Evolutionary conservation across 2,888 invertebrate genomes (phyloP).

Genomic region (Scaptodrosophila latifasciaeformis): DNA sequence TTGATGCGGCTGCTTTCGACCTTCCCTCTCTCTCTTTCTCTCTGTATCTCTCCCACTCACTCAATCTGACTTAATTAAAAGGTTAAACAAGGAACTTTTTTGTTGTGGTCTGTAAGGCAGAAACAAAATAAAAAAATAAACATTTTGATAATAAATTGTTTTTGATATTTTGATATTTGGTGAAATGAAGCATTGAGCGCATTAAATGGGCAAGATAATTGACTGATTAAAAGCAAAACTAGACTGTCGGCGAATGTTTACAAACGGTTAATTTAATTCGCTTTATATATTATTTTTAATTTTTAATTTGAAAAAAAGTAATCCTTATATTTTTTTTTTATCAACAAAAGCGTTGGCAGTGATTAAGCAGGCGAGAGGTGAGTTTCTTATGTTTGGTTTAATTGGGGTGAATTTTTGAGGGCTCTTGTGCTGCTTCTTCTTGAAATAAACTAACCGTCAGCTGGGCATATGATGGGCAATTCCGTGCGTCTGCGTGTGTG

Average conservation of each 20-base stretch:
- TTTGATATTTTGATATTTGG: slow-evolving; percentile 14
- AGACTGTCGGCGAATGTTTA: not conserved
- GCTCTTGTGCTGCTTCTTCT: not conserved
- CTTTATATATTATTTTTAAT: too few species aligned
- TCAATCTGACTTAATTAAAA: too few species aligned
- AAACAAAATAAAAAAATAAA: slow-evolving; percentile 7
- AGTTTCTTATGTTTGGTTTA: not conserved
- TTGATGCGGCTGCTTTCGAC: slow-evolving; percentile 27
- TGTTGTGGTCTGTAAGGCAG: slow-evolving; percentile 42
- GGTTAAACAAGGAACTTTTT: slow-evolving; percentile 50
- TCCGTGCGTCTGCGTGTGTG: slow-evolving; percentile 2
- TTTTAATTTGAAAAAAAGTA: too few species aligned
- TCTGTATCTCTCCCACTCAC: too few species aligned
- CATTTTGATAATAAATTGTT: slow-evolving; percentile 24
- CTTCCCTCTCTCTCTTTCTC: too few species aligned
- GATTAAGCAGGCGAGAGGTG: too few species aligned
- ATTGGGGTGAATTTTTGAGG: not conserved
- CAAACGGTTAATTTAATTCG: too few species aligned
- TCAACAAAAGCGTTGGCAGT: too few species aligned
- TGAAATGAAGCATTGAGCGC: slow-evolving; percentile 15
- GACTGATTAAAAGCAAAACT: not conserved
- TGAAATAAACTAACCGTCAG: slow-evolving; percentile 53
- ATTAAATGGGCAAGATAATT: slow-evolving; percentile 3
- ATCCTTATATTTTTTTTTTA: too few species aligned
- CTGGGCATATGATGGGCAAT: slow-evolving; percentile 27